A percentile compares a stretch with the other conserved stretches of the same genome.
Evolutionary conservation across 2,888 invertebrate genomes (phyloP).

Genomic region (Lycia hirtaria): DNA sequence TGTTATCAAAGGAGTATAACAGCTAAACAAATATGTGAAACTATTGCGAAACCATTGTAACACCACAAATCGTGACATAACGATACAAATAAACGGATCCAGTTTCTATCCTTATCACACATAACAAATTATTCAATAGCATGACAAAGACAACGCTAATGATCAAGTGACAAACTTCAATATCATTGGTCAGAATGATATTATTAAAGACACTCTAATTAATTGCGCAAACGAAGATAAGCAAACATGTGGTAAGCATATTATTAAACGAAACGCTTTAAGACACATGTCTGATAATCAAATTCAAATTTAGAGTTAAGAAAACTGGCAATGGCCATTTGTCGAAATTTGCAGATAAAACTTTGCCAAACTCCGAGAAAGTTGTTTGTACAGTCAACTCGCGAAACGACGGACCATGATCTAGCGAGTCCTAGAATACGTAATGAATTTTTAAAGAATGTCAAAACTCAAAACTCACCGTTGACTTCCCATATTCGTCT

Average conservation of each 20-base stretch:
- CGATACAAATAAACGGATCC: no score
- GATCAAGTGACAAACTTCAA: conserved; percentile 37
- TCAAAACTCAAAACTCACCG: conserved; percentile 67
- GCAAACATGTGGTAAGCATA: conserved; percentile 20
- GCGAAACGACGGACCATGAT: conserved; percentile 39
- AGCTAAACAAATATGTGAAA: conserved; percentile 17
- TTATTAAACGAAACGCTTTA: conserved; percentile 1
- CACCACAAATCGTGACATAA: conserved; percentile 4
- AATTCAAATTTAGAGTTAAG: not conserved
- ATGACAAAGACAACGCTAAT: conserved; percentile 21
- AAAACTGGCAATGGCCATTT: conserved; percentile 5
- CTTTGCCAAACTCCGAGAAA: conserved; percentile 54
- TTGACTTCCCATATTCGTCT: conserved; percentile 76
- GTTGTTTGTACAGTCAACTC: conserved; percentile 61
- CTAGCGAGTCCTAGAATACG: not conserved
- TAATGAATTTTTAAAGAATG: conserved; percentile 7
- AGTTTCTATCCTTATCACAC: conserved; percentile 43
- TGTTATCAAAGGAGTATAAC: not conserved
- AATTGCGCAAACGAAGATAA: conserved; percentile 14
- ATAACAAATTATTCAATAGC: conserved; percentile 38
- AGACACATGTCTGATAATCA: not conserved
- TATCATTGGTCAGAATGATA: conserved; percentile 17
- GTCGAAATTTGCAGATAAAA: conserved; percentile 26
- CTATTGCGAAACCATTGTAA: conserved; percentile 10
- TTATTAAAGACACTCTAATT: conserved; percentile 9